Evolutionary conservation across 2,113 vertebrate genomes (phyloP).

Genomic region (Chitala chitala): DNA sequence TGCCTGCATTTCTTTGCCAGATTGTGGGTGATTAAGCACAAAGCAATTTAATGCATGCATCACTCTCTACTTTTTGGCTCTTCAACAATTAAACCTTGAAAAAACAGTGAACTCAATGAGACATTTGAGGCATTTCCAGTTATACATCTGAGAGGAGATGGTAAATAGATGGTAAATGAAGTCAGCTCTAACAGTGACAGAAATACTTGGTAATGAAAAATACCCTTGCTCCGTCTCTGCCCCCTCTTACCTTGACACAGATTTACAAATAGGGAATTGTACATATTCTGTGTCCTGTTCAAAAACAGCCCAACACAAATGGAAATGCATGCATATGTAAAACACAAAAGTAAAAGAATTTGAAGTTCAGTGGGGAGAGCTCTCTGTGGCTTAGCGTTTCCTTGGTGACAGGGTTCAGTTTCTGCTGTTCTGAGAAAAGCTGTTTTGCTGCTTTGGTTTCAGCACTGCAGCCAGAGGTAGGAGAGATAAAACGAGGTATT

Average conservation of each 20-base stretch:
- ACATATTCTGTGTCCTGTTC: not conserved
- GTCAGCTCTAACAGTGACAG: not conserved
- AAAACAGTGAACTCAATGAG: not conserved
- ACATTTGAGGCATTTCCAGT: not conserved
- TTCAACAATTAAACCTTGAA: not conserved
- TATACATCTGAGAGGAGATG: slow-evolving; percentile 1
- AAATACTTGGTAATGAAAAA: slow-evolving; percentile 7
- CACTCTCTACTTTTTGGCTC: not conserved
- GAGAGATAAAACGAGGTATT: no score
- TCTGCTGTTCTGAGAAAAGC: no score
- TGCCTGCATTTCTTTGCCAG: not conserved
- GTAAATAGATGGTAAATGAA: slow-evolving; percentile 2
- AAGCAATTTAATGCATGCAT: not conserved
- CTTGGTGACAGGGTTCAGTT: no score
- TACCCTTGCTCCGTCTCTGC: not conserved
- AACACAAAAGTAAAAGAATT: no score
- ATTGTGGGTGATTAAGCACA: not conserved
- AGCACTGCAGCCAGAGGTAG: no score
- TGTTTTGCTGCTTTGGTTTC: no score
- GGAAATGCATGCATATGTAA: not conserved
- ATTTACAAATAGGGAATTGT: not conserved
- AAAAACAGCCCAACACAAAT: not conserved
- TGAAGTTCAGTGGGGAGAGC: no score
- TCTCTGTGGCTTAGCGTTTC: no score
- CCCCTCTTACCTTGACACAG: not conserved